Conservation (phyloP, 2,797 vertebrate species). For the Sebastes aleutianus region DNA sequence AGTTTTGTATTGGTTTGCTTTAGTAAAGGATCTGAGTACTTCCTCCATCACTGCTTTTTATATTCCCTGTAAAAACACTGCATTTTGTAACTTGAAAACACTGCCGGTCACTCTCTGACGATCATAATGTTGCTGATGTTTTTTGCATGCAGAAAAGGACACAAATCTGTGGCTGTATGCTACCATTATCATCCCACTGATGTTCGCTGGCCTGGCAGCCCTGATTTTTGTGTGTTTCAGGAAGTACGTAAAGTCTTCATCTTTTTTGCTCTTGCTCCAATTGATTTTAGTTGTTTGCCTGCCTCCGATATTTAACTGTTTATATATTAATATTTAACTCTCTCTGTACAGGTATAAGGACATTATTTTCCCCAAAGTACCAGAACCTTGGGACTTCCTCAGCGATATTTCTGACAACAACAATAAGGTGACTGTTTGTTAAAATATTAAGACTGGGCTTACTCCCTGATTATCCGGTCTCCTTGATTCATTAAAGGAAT, state of each 20-base stretch:
- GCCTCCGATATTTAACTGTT: not conserved
- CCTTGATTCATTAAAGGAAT: not conserved
- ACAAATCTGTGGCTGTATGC: rapidly evolving
- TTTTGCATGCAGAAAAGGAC: conserved; percentile 16
- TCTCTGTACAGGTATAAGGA: conserved; percentile 57
- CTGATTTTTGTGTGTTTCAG: conserved; percentile 25
- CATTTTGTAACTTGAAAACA: not conserved
- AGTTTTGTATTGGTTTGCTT: not conserved
- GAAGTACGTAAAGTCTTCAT: conserved; percentile 39
- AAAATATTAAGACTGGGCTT: not conserved
- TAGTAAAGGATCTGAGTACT: not conserved
- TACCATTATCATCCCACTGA: conserved; percentile 24
- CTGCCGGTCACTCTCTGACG: not conserved
- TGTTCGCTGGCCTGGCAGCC: not conserved
- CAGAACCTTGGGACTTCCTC: conserved; percentile 57
- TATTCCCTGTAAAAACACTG: not conserved
- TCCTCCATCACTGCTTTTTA: not conserved
- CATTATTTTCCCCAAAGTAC: conserved; percentile 55
- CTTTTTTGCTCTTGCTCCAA: not conserved
- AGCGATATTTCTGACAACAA: conserved; percentile 56
- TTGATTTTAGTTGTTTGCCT: not conserved
- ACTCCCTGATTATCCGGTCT: not conserved
- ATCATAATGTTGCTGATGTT: not conserved
- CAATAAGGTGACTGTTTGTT: conserved; percentile 42
- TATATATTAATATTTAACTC: not conserved